Evolutionary conservation across 2,113 vertebrate species (phyloP), one percentile per base, ranked within the genome.

Genomic region (Gnathonemus longibarbis): DNA sequence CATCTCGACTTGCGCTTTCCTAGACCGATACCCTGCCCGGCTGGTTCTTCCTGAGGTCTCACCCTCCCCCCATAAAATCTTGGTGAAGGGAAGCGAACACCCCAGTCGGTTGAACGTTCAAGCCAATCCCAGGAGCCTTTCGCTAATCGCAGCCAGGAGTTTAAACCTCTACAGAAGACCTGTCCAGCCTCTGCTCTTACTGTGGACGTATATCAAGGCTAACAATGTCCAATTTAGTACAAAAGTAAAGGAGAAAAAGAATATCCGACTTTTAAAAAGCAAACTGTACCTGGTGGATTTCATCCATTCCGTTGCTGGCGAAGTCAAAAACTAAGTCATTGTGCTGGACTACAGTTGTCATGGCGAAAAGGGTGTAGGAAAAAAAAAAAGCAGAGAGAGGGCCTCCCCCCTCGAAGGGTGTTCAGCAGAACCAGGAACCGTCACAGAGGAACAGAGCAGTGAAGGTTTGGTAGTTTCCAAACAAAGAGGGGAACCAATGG

Each of bases 291-390:
- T 97, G 96, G 89, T 94, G 95, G 90, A 96, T 96, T 93, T 97
- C 96, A 62, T 98, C 97, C 96, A 97, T 97, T 90, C 96, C 96
- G 92, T 97, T 97, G 95, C 96, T 97, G 93, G 97, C 96, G 89
- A 97, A 97, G 90, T 98, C 97, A 91, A 98, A 97, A 92, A 97
- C 94, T 93, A 98, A 94, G 90, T 98, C 97, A 49, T 91, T 96
- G 87, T 96, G 94, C 90, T 97, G 96, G 42, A 97, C 93, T 35
- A 95, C 96, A 91, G 97, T 95, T 90, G 96, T 96, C 97, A 97
- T 98, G 94, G 93, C 93, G 92, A 91, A 77, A 52, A 90, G 94
- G 90, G 89, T 56, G 80, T 56, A 24, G 89, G 10, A 10, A 35
- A 62, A 56, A 53, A 53, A 62, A 88, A 50, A 90, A 93, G 90